A percentile compares a stretch with the other conserved stretches of the same genome.
These are phyloP conservation scores for Noctuana brunneofusca DNA, from an alignment of 2,888 invertebrate species.

Conservation along the genomic window DNA sequence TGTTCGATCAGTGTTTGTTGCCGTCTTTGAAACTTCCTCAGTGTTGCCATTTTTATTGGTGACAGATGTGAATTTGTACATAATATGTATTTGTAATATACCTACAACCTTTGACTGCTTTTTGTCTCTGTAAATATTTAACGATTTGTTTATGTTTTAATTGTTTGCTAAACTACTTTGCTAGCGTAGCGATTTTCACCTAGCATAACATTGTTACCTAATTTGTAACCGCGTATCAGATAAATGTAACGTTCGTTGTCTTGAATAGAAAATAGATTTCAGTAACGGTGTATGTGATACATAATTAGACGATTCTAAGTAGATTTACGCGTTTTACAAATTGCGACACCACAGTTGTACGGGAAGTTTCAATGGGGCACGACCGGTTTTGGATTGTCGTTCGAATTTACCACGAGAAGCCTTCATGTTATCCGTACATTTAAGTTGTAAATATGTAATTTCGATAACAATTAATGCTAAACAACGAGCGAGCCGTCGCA, in stretches of 20 bases:
- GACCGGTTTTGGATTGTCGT: conserved; percentile 57
- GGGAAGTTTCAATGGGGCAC: conserved; percentile 60
- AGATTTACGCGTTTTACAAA: conserved; percentile 8
- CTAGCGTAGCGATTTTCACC: conserved; percentile 1
- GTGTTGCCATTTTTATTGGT: conserved; percentile 10
- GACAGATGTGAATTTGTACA: conserved; percentile 62
- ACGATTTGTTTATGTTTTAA: conserved; percentile 39
- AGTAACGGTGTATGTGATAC: conserved; percentile 23
- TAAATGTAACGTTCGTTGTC: conserved; percentile 21
- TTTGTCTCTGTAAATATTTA: conserved; percentile 48
- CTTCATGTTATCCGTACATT: conserved; percentile 69
- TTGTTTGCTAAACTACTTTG: conserved; percentile 6
- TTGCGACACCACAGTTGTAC: conserved; percentile 5
- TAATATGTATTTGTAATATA: conserved; percentile 68
- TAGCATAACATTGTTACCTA: conserved; percentile 19
- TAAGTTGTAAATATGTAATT: conserved; percentile 77
- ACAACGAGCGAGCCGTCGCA: conserved; percentile 72
- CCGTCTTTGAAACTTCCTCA: conserved; percentile 58
- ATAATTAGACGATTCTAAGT: conserved; percentile 13
- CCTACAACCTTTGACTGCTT: conserved; percentile 31
- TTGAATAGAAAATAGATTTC: conserved; percentile 18
- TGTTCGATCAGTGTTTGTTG: conserved; percentile 45
- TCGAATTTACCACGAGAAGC: conserved; percentile 67
- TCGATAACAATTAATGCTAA: conserved; percentile 72
- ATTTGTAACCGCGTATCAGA: conserved; percentile 5